These are phyloP conservation scores for Pachliopta kotzebuea DNA, from an alignment of 2,888 invertebrate genomes.

Conservation along the genomic window DNA sequence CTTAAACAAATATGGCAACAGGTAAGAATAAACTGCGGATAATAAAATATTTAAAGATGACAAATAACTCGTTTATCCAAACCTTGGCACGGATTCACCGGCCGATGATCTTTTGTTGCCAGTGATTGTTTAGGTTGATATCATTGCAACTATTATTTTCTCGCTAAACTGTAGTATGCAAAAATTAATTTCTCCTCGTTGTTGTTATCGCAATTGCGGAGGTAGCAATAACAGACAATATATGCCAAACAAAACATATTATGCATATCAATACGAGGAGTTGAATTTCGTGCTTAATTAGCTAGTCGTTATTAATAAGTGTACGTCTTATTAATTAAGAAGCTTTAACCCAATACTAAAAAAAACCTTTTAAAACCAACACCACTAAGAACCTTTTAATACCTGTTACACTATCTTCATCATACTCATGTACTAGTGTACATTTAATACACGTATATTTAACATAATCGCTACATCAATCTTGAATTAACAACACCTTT, in stretches of 20 bases:
- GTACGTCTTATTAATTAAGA: too few relatives aligned
- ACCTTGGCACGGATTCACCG: constrained; percentile 27
- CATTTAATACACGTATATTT: constrained; percentile 4
- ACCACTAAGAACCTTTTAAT: background rate
- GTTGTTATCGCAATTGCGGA: too few relatives aligned
- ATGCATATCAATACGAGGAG: too few relatives aligned
- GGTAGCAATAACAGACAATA: too few relatives aligned
- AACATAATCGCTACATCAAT: constrained; percentile 24
- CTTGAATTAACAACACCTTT: constrained; percentile 35
- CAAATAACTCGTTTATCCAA: constrained; percentile 25
- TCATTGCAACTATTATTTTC: too few relatives aligned
- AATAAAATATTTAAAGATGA: constrained; percentile 34
- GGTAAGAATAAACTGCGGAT: constrained; percentile 31
- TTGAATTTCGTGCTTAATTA: too few relatives aligned
- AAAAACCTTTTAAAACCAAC: background rate
- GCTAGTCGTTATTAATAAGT: too few relatives aligned
- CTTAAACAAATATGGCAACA: constrained; percentile 35
- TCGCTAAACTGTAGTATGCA: too few relatives aligned
- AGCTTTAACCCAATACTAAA: background rate
- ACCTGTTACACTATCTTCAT: background rate
- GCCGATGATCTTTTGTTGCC: background rate
- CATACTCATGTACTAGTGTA: background rate
- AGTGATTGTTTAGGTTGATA: too few relatives aligned
- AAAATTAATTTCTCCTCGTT: too few relatives aligned
- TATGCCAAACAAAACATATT: too few relatives aligned